A percentile compares a stretch with the other conserved stretches of the same genome.
Conservation (phyloP, 2,113 vertebrate genomes). For the Bagarius yarrelli region DNA sequence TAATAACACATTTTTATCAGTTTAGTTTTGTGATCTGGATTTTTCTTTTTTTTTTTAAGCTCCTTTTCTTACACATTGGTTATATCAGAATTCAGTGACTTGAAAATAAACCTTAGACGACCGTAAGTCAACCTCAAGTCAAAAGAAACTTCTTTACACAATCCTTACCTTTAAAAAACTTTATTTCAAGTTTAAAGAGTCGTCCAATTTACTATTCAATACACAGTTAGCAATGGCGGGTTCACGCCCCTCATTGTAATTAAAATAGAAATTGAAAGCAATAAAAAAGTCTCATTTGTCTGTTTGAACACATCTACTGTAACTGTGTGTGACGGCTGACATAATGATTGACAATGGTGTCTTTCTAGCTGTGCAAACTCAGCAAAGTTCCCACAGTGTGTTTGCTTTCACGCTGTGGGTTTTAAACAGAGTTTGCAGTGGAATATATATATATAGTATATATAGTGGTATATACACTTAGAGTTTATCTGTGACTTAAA, state of each 20-base stretch:
- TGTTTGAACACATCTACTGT: background rate
- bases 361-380: background rate
- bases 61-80: background rate
- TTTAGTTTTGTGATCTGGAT: background rate
- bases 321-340: background rate
- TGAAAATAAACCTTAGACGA: background rate
- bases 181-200: background rate
- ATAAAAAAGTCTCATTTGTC: background rate
- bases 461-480: background rate
- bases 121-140: background rate
- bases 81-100: slow-evolving; percentile 6
- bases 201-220: background rate
- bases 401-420: background rate
- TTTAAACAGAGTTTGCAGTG: background rate
- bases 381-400: background rate
- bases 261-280: background rate
- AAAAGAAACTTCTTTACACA: background rate
- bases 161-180: background rate
- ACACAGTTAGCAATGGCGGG: background rate
- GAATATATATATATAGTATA: background rate
- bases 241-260: background rate
- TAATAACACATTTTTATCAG: slow-evolving; percentile 2
- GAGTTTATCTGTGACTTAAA: background rate
- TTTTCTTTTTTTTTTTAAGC: no score
- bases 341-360: background rate